Evolutionary conservation across 2,797 vertebrate genomes (phyloP).

Genomic region (Vireo griseus): DNA sequence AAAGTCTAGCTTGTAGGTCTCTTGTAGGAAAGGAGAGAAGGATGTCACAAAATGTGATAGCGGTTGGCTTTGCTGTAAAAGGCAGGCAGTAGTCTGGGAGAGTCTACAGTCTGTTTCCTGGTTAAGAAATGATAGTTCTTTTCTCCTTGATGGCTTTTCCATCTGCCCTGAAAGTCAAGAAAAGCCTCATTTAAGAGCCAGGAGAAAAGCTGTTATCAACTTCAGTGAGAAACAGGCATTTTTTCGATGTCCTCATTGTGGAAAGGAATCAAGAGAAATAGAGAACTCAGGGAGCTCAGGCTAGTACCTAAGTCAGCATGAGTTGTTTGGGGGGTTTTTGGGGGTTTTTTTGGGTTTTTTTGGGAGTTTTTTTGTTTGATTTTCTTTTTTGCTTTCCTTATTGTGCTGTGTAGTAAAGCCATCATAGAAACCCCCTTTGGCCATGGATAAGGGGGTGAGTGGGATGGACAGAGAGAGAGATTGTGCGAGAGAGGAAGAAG

Average conservation of each 20-base stretch:
- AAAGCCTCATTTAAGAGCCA: slow-evolving; percentile 1
- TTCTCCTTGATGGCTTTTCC: slow-evolving; percentile 11
- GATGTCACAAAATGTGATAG: not conserved
- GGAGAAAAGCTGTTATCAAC: not conserved
- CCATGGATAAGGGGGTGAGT: not conserved
- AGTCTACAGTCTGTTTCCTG: not conserved
- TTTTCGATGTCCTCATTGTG: not conserved
- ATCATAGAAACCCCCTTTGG: not conserved
- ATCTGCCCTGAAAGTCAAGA: not conserved
- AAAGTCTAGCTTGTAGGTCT: not conserved
- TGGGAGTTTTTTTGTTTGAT: no score
- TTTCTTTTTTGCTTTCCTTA: not conserved
- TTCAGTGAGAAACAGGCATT: not conserved
- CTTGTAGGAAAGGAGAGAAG: not conserved
- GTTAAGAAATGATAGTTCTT: slow-evolving; percentile 7
- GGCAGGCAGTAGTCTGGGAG: not conserved
- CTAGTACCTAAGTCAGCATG: not conserved
- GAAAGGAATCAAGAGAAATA: not conserved
- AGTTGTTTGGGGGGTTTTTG: not conserved
- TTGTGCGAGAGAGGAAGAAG: not conserved
- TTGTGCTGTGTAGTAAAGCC: not conserved
- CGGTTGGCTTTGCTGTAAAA: not conserved
- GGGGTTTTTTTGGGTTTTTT: rapidly evolving
- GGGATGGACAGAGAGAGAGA: not conserved
- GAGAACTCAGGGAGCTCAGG: not conserved